phyloP scores from a whole-genome alignment of 2,888 invertebrate genomes.

The Odontocerum albicorne region DNA sequence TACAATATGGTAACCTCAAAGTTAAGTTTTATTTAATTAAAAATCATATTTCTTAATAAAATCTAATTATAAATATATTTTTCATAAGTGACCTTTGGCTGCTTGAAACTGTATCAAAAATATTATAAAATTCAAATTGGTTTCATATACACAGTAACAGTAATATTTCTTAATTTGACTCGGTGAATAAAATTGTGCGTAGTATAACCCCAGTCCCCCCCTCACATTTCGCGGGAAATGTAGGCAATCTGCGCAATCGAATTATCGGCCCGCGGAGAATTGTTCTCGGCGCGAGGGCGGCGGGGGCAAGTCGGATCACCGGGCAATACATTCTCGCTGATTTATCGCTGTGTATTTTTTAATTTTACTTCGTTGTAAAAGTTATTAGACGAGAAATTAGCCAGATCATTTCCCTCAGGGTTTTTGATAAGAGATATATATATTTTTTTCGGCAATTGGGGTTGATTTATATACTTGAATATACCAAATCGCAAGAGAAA shows the following conservation, averaged over 20 bases:
- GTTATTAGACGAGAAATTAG: constrained; percentile 10
- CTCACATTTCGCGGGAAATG: constrained; percentile 22
- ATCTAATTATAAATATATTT: too few relatives aligned
- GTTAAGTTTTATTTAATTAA: too few relatives aligned
- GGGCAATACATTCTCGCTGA: constrained; percentile 33
- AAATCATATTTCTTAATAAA: too few relatives aligned
- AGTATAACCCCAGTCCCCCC: constrained; percentile 4
- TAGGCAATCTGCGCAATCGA: constrained; percentile 34
- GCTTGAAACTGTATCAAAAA: too few relatives aligned
- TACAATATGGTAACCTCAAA: too few relatives aligned
- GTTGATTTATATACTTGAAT: not conserved
- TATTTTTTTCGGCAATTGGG: not conserved
- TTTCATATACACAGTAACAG: too few relatives aligned
- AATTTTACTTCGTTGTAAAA: constrained; percentile 21
- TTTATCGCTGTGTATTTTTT: constrained; percentile 25
- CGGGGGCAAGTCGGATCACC: constrained; percentile 15
- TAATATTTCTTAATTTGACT: too few relatives aligned
- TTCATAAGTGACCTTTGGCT: too few relatives aligned
- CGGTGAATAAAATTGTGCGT: constrained; percentile 9
- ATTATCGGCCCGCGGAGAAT: constrained; percentile 29
- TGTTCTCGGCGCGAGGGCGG: not conserved
- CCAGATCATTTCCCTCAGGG: constrained; percentile 10
- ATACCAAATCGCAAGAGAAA: too few relatives aligned
- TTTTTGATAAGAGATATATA: not conserved
- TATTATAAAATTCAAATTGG: too few relatives aligned